Percentiles rank a stretch among this genome's conserved stretches.
Conservation (phyloP, 2,797 vertebrate species). For the Dryobates pubescens region DNA sequence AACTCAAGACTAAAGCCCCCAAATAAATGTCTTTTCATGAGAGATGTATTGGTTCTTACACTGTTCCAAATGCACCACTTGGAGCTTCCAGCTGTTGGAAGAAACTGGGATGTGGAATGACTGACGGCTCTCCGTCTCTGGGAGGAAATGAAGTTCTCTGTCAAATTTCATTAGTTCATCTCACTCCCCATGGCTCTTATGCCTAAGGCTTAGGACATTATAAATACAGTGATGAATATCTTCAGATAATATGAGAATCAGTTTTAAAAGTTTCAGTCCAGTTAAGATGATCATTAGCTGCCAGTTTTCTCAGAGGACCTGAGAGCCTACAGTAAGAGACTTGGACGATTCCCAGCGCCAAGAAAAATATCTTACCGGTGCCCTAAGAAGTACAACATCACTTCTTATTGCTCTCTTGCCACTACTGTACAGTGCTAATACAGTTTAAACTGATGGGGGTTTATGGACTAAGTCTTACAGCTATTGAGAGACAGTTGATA, state of each 20-base stretch:
- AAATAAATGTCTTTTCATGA: neutral
- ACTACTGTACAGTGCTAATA: slow-evolving; percentile 23
- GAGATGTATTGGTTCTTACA: neutral
- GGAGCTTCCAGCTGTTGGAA: neutral
- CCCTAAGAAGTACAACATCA: slow-evolving; percentile 26
- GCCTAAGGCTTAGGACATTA: slow-evolving; percentile 18
- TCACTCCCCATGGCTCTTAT: slow-evolving; percentile 30
- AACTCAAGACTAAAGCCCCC: neutral
- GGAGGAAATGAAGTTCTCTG: slow-evolving; percentile 30
- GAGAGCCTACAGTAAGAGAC: slow-evolving; percentile 10
- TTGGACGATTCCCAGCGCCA: slow-evolving; percentile 1
- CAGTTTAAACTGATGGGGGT: slow-evolving; percentile 10
- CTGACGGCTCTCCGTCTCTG: neutral
- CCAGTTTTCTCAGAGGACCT: slow-evolving; percentile 33
- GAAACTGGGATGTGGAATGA: neutral
- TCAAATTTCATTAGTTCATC: slow-evolving; percentile 63
- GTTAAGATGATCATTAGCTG: slow-evolving; percentile 41
- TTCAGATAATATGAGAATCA: slow-evolving; percentile 59
- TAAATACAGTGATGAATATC: slow-evolving; percentile 50
- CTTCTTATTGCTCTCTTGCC: slow-evolving; percentile 32
- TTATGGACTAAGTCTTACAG: slow-evolving; percentile 11
- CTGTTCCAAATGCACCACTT: neutral
- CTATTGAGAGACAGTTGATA: slow-evolving; percentile 14
- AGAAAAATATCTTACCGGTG: slow-evolving; percentile 45
- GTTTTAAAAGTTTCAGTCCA: slow-evolving; percentile 63